Base-by-base conservation (phyloP, 2,888 invertebrate species). In the Schizotus pectinicornis region DNA sequence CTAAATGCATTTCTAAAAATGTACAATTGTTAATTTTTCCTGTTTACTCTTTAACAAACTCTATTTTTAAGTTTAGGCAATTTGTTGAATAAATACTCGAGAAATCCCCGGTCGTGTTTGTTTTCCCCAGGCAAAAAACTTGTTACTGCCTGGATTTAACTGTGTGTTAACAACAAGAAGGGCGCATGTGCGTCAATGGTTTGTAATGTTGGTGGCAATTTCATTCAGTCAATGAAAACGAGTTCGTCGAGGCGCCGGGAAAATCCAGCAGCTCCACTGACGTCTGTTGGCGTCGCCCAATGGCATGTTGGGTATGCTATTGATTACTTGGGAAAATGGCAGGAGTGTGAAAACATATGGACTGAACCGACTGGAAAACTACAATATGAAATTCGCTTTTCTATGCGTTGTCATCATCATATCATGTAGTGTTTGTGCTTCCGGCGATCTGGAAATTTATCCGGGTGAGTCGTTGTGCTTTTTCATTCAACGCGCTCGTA, bases 271-370 rank as follows among this genome's bases (percentile, higher is more conserved):
- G 38, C 36, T 58, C 59, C 60, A 59, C 72, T 74, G 73, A 73
- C 74, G 74, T 74, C 64, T 62, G 58, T 50, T 50, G 59, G 59
- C 65, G 65, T 55, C 48, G 63, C 59, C 75, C 77, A 75, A 77
- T 78, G 72, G 75, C 70, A 74, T 69, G 70, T 67, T 62, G 64
- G 69, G 70, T 64, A 68, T 63, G 65, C 61, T 77, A 78, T 78
- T 75, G 78, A 78, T 77, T 73, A 65, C 63, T 71, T 60, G 65
- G 63, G 67, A 77, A 77, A 68, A 77, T 78, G 77, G 77, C 75
- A 68, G 73, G 70, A 61, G 64, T 67, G 70, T 72, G 72, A 74
- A 72, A 78, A 74, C 78, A 78, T 79, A 79, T 79, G 77, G 77
- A 74, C 70, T 75, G 69, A 74, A 71, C 62, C 69, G 59, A 59